Percentiles rank a stretch among this genome's conserved stretches.
phyloP scores from a whole-genome alignment of 2,797 vertebrate genomes.

The Aeoliscus strigatus region DNA sequence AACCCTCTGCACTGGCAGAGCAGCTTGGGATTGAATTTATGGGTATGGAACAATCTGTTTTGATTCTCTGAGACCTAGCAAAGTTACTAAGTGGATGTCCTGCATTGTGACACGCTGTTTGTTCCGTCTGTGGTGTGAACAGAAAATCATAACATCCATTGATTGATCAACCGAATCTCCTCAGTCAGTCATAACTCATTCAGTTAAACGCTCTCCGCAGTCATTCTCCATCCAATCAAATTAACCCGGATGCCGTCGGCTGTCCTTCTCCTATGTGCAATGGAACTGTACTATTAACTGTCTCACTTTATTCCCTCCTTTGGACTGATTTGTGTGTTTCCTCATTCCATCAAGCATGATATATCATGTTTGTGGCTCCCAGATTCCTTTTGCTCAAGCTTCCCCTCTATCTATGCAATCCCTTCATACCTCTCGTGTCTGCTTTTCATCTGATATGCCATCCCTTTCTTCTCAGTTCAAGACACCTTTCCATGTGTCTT shows the following conservation, averaged over 20 bases:
- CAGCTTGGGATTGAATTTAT: conserved; percentile 99
- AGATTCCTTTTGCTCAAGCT: conserved; percentile 27
- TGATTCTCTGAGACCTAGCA: conserved; percentile 77
- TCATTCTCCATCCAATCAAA: conserved; percentile 55
- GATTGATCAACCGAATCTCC: conserved; percentile 64
- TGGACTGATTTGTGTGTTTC: conserved; percentile 36
- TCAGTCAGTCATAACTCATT: conserved; percentile 45
- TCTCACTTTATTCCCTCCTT: conserved; percentile 33
- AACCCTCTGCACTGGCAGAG: conserved; percentile 91
- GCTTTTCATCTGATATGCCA: conserved; percentile 37
- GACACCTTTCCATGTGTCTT: conserved; percentile 44
- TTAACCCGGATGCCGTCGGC: conserved; percentile 66
- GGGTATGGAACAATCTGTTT: conserved; percentile 92
- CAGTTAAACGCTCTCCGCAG: conserved; percentile 34
- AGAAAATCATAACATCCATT: conserved; percentile 76
- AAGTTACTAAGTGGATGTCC: conserved; percentile 63
- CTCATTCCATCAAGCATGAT: conserved; percentile 63
- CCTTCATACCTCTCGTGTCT: conserved; percentile 22
- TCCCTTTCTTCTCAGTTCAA: conserved; percentile 32
- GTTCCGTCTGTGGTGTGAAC: conserved; percentile 71
- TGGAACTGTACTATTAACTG: conserved; percentile 35
- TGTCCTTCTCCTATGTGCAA: conserved; percentile 52
- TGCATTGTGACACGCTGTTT: conserved; percentile 66
- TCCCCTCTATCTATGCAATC: conserved; percentile 22
- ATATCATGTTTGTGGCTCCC: conserved; percentile 60